Evolutionary conservation across 1,140 invertebrate genomes (phyloP), one percentile per base, ranked within the genome.

Genomic region (Pentalonia nigronervosa): DNA sequence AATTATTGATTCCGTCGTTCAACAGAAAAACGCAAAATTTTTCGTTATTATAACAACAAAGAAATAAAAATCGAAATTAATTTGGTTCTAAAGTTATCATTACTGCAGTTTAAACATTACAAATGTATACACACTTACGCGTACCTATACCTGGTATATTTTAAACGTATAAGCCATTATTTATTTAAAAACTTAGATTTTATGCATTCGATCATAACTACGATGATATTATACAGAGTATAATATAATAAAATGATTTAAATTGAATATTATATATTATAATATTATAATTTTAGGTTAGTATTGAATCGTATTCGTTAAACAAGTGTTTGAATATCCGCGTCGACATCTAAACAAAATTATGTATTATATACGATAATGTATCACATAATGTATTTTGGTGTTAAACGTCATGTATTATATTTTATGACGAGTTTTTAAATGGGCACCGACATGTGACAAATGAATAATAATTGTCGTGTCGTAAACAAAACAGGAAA

Each of bases 401-500:
- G 30, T 87, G 48, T 47, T 3, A 25, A 50, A 36, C 25, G 1
- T 53, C 25, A n/a, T 21, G 17, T 2, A 76, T n/a, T 76, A n/a
- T 53, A 88, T 56, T 89, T 89, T 25, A 89, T 34, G n/a, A 89
- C 21, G 23, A 50, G n/a, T 53, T 34, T 36, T 89, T n/a, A 36
- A 89, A 36, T 25, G 30, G n/a, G 7, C 34, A 89, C 48, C 20
- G n/a, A 87, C 30, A 87, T 21, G 25, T 23, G 17, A 56, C 48
- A 36, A 53, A 60, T 60, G 8, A 17, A 56, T 41, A 41, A 41
- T 41, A 41, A 41, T 56, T n/a, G 23, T 60, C 34, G 11, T 90
- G 50, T 90, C 88, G 23, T 90, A 23, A 60, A 90, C 60, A 60
- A 60, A 45, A 90, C 50, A 53, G 89, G 89, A 90, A 60, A 90